A percentile compares a stretch with the other conserved stretches of the same genome.
Conservation (phyloP, 92 coral and sea anemone genomes). For the Epizoanthus stellaris region DNA sequence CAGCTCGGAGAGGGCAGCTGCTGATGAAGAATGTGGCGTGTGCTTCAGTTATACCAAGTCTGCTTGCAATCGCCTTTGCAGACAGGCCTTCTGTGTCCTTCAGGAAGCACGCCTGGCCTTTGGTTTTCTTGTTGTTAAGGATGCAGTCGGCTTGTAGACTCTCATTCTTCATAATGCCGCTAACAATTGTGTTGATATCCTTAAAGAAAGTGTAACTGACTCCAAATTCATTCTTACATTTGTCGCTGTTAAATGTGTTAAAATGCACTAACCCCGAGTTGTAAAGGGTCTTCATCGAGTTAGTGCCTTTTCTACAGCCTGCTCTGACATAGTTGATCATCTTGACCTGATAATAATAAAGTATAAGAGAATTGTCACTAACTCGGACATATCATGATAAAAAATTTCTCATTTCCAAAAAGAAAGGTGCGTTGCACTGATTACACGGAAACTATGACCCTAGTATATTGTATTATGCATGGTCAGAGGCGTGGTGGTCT, state of each 20-base stretch:
- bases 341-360: neutral
- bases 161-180: neutral
- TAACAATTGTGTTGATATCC: neutral
- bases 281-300: neutral
- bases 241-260: neutral
- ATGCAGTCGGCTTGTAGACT: slow-evolving; percentile 19
- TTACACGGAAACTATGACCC: too few species aligned
- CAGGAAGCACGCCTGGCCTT: slow-evolving; percentile 14
- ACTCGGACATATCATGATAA: too few species aligned
- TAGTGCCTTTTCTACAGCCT: neutral
- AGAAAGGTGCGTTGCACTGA: too few species aligned
- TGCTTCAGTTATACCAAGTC: neutral
- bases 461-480: too few species aligned
- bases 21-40: slow-evolving; percentile 14
- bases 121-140: slow-evolving; percentile 6
- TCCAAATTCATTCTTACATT: neutral
- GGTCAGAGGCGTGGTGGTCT: too few species aligned
- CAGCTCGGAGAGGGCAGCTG: slow-evolving; percentile 19
- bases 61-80: neutral
- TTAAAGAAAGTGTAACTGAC: neutral
- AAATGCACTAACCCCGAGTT: neutral
- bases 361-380: too few species aligned
- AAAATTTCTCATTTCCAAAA: too few species aligned
- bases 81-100: slow-evolving; percentile 10
- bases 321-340: neutral